Evolutionary conservation across 2,797 vertebrate genomes (phyloP).

Genomic region (Acridotheres tristis): DNA sequence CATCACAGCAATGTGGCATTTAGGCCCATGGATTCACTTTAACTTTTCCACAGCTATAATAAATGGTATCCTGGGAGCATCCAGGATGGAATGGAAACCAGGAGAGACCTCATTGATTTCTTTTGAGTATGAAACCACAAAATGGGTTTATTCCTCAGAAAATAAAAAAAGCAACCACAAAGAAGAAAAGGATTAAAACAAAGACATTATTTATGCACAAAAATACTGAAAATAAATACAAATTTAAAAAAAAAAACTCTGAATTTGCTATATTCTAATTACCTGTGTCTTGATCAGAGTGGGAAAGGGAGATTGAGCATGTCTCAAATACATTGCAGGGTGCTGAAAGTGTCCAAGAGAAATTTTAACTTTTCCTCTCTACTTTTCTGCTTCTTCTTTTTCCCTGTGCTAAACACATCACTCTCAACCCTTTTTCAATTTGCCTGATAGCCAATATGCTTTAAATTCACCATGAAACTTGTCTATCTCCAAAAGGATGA

Average conservation of each 20-base stretch:
- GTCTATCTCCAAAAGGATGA: background rate
- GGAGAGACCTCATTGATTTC: background rate
- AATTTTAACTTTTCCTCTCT: background rate
- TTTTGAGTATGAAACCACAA: background rate
- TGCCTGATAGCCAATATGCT: background rate
- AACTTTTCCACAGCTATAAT: background rate
- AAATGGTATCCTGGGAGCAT: background rate
- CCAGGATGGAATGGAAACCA: background rate
- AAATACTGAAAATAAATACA: background rate
- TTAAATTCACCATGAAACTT: conserved; percentile 39
- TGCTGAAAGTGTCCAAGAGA: background rate
- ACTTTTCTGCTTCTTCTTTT: background rate
- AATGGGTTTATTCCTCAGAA: background rate
- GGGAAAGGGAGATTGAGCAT: background rate
- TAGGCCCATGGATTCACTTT: background rate
- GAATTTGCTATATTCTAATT: background rate
- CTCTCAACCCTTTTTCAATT: background rate
- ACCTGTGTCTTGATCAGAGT: background rate
- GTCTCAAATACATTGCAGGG: background rate
- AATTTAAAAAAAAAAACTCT: background rate
- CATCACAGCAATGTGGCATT: rapidly evolving
- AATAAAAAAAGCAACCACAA: background rate
- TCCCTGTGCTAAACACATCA: background rate
- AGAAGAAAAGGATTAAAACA: background rate
- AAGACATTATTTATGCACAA: background rate